These are phyloP conservation scores for Philotrypesis tridentata DNA, from an alignment of 1,140 invertebrate species.

Conservation along the genomic window DNA sequence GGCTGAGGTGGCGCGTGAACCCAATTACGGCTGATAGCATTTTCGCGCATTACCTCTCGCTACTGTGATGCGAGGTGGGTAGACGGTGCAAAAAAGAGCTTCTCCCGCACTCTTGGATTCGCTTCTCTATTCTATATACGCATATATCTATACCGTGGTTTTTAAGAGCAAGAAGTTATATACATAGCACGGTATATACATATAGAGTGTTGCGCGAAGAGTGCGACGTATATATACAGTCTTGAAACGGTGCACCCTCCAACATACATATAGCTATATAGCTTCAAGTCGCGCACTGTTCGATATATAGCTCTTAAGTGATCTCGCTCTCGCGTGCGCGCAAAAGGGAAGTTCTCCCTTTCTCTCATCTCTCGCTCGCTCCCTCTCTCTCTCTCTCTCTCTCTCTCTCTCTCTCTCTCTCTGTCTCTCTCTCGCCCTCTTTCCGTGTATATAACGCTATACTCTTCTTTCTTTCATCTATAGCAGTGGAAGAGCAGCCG, in stretches of 20 bases:
- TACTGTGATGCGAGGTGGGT: background rate
- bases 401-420: too few species aligned
- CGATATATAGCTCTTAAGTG: constrained; percentile 30
- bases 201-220: too few species aligned
- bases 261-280: background rate
- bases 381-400: background rate
- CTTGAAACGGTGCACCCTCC: background rate
- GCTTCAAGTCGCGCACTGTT: background rate
- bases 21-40: constrained; percentile 48
- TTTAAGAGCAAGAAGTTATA: background rate
- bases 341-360: constrained; percentile 20
- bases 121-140: background rate
- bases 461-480: background rate
- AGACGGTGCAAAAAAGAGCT: background rate
- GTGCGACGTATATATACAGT: too few species aligned
- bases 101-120: background rate
- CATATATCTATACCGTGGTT: background rate
- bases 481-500: background rate
- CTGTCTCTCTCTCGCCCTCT: too few species aligned
- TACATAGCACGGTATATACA: too few species aligned
- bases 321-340: constrained; percentile 28
- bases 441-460: background rate
- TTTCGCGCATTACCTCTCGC: constrained; percentile 39
- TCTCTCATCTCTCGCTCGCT: background rate
- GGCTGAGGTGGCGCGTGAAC: constrained; percentile 24